Evolutionary conservation across 2,797 vertebrate genomes (phyloP).

Genomic region (Anguilla megastoma): DNA sequence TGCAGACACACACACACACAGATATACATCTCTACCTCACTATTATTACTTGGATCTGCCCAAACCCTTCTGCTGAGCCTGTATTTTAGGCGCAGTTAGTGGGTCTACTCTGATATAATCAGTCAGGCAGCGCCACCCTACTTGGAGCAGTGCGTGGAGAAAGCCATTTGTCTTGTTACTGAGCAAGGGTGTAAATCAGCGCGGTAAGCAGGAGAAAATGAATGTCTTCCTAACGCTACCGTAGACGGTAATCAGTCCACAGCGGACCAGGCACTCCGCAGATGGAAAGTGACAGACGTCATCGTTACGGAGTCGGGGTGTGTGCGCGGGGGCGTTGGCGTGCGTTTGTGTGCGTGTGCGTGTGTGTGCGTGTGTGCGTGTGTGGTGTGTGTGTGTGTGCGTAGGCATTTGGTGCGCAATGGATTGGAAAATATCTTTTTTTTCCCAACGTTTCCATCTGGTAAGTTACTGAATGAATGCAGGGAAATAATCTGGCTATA

Average conservation of each 20-base stretch:
- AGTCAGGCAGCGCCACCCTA: background rate
- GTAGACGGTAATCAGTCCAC: slow-evolving; percentile 10
- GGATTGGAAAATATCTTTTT: slow-evolving; percentile 24
- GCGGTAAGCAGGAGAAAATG: background rate
- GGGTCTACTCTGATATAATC: background rate
- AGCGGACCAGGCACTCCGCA: background rate
- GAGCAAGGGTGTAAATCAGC: background rate
- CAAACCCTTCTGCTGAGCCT: background rate
- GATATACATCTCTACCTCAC: background rate
- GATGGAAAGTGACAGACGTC: slow-evolving; percentile 19
- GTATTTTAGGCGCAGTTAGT: background rate
- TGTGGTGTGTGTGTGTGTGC: background rate
- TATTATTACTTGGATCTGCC: background rate
- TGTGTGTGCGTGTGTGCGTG: slow-evolving; percentile 24
- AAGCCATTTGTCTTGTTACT: slow-evolving; percentile 16
- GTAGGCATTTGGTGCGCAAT: slow-evolving; percentile 49
- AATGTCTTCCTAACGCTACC: background rate
- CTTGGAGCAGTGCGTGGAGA: background rate
- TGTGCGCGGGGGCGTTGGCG: slow-evolving; percentile 32
- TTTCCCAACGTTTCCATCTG: background rate
- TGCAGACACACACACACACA: background rate
- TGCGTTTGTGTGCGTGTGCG: slow-evolving; percentile 42
- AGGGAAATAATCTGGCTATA: background rate
- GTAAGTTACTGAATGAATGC: background rate
- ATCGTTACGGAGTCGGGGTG: slow-evolving; percentile 40